A percentile compares a stretch with the other conserved stretches of the same genome.
Evolutionary conservation across 2,888 invertebrate genomes (phyloP).

Genomic region (Heterodera filipjevi): DNA sequence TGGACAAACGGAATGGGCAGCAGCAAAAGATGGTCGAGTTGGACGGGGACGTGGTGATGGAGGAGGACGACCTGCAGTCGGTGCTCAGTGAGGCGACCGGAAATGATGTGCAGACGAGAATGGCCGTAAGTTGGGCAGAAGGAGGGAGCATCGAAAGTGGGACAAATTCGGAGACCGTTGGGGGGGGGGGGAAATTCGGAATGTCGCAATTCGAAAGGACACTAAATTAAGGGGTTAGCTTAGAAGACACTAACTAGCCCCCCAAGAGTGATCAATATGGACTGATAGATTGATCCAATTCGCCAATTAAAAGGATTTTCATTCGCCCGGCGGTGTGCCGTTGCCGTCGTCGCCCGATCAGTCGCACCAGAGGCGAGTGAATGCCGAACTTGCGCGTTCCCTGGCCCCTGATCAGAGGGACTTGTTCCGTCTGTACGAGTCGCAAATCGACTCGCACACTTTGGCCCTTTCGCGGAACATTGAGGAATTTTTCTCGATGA

Average conservation of each 20-base stretch:
- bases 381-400: conserved; percentile 26
- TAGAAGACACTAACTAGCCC: too few relatives aligned
- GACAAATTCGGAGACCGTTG: too few relatives aligned
- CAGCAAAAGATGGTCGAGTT: background rate
- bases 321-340: conserved; percentile 13
- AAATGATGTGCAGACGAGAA: background rate
- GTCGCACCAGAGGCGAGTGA: conserved; percentile 14
- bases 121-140: background rate
- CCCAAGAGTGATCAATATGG: too few relatives aligned
- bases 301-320: conserved; percentile 2
- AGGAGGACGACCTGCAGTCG: conserved; percentile 56
- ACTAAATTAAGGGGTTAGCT: too few relatives aligned
- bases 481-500: conserved; percentile 86
- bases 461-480: conserved; percentile 82
- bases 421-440: conserved; percentile 83
- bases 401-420: conserved; percentile 65
- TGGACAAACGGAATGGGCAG: background rate
- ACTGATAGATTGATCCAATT: too few relatives aligned
- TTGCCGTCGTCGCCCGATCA: background rate
- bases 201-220: too few relatives aligned
- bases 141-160: too few relatives aligned
- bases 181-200: too few relatives aligned
- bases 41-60: conserved; percentile 40
- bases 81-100: conserved; percentile 39
- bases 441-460: conserved; percentile 81